phyloP scores from a whole-genome alignment of 2,113 vertebrate genomes.

The Tachycineta bicolor region DNA sequence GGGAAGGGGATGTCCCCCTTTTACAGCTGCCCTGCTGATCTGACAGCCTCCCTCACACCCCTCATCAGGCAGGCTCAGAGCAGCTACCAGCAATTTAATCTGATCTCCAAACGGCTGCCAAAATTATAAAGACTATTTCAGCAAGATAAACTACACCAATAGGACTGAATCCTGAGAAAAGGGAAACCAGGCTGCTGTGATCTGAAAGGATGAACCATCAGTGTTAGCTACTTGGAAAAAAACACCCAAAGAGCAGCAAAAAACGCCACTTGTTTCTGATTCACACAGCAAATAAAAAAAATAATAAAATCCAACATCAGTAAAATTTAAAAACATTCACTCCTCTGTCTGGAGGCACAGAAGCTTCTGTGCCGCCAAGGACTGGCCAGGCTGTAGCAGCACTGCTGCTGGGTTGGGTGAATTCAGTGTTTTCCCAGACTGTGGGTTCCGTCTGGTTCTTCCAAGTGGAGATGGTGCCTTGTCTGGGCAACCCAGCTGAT shows the following conservation, averaged over 20 bases:
- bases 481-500: neutral
- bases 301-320: neutral
- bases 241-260: neutral
- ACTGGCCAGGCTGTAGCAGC: neutral
- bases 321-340: neutral
- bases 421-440: neutral
- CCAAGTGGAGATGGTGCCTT: neutral
- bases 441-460: neutral
- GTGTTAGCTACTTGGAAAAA: neutral
- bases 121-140: neutral
- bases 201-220: neutral
- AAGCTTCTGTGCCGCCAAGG: neutral
- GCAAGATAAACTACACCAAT: neutral
- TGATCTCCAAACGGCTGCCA: neutral
- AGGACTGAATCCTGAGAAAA: neutral
- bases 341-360: neutral
- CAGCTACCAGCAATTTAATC: neutral
- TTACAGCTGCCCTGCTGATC: neutral
- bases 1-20: neutral
- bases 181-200: neutral
- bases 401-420: fast-evolving
- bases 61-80: neutral
- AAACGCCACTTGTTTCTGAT: slow-evolving; percentile 8
- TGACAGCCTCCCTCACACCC: neutral
- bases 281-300: neutral